Base-by-base conservation (phyloP, 2,888 invertebrate genomes). In the Drosophila ezoana region DNA sequence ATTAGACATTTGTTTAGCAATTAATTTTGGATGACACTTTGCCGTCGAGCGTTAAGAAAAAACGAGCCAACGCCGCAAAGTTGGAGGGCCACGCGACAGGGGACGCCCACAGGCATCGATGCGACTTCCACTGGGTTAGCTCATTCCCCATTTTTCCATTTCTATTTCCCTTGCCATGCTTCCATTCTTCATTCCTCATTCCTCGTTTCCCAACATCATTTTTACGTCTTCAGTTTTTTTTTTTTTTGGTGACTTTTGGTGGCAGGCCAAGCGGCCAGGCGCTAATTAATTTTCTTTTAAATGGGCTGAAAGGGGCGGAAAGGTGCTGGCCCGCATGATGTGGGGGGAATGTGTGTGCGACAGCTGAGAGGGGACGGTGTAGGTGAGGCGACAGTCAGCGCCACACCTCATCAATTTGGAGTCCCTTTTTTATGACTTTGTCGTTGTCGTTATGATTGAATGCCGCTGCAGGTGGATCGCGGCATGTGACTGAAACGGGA, bases 1-100 rank as follows among this genome's bases (percentile, higher is more conserved):
- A 87, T 87, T 87, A 89, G 89, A 90, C 89, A 87, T 88, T 88
- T 90, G 89, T 82, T 85, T 77, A 77, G 85, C 90, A 90, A 89
- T 89, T 89, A 89, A 89, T 89, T 90, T 87, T 45, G 66, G 74
- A 73, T 85, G 85, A 87, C 85, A 89, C 75, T 80, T 69, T 69
- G 64, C 66, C 72, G 48, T 60, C 47, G 56, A 64, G 68, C 78
- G 62, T 20, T 53, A 48, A 56, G 41, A 59, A 58, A 54, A 57
- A 33, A 47, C 58, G 79, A 58, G 63, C 51, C 66, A 59, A 70
- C 45, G 48, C 45, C 23, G 41, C 41, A n/a, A 28, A 63, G 57
- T 59, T 60, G 59, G 33, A 45, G 72, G 40, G 61, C 52, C 72
- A 74, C 61, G 76, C 73, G 66, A 58, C 72, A 63, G 16, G 57